Conservation (phyloP, 2,888 invertebrate genomes). For the Mesorhabditis spiculigera region DNA sequence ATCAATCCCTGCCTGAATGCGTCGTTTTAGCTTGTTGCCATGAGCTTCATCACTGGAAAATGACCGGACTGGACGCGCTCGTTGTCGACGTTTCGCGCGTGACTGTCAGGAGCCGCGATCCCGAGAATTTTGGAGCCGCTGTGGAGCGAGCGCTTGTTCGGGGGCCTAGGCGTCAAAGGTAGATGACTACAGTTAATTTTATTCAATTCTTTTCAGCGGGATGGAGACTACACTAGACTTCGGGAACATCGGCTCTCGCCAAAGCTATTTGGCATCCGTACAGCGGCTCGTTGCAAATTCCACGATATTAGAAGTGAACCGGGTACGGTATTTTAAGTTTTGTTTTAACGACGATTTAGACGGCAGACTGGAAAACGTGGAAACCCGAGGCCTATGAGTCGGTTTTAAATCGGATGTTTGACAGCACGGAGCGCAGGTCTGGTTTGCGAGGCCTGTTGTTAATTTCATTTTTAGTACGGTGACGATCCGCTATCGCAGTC, state of each 20-base stretch:
- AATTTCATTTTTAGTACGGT: too few species aligned
- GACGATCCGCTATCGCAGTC: too few species aligned
- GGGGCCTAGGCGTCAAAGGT: background rate
- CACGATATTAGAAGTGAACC: background rate
- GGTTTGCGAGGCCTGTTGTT: too few species aligned
- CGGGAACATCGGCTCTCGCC: background rate
- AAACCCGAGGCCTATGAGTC: background rate
- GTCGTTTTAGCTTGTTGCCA: background rate
- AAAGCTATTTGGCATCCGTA: background rate
- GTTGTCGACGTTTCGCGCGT: background rate
- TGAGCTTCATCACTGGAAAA: background rate
- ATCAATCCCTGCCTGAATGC: background rate
- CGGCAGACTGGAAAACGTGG: background rate
- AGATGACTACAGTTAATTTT: background rate
- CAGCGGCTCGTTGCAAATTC: background rate
- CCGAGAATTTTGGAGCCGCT: background rate
- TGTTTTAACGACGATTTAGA: background rate
- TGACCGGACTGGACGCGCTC: background rate
- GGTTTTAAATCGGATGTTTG: background rate
- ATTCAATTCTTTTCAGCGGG: background rate
- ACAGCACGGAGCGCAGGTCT: background rate
- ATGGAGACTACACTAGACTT: background rate
- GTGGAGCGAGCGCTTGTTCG: background rate
- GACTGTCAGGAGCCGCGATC: background rate
- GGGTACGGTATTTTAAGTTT: background rate